Evolutionary conservation across 1,140 invertebrate genomes (phyloP).

Genomic region (Sogatella furcifera): DNA sequence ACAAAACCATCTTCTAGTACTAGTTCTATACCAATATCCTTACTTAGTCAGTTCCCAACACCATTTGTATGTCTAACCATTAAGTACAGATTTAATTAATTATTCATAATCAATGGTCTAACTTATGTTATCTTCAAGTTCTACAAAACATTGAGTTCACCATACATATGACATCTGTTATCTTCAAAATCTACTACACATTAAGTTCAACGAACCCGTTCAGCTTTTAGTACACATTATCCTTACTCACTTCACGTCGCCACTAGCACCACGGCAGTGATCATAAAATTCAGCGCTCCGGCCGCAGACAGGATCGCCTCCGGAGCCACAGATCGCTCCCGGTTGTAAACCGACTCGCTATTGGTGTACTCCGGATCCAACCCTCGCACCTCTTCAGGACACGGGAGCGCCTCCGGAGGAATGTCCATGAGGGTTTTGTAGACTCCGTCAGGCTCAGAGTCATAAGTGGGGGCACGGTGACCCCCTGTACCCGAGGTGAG

Average conservation of each 20-base stretch:
- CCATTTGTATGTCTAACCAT: no score
- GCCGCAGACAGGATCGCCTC: neutral
- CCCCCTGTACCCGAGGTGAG: neutral
- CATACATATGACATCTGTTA: no score
- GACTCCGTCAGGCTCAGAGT: neutral
- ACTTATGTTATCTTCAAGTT: no score
- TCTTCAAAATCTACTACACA: no score
- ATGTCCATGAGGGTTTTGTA: neutral
- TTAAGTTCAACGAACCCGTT: no score
- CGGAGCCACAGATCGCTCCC: neutral
- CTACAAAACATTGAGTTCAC: no score
- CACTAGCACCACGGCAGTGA: neutral
- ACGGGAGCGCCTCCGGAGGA: neutral
- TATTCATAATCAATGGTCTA: no score
- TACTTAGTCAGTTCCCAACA: no score
- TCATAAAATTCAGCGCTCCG: neutral
- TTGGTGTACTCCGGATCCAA: neutral
- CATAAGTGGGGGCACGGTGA: neutral
- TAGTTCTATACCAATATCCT: no score
- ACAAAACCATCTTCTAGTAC: no score
- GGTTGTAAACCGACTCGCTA: neutral
- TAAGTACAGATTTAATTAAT: no score
- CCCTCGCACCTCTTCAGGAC: neutral
- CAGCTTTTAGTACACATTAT: no score
- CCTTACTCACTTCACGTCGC: neutral